Evolutionary conservation across 2,888 invertebrate species (phyloP).

Genomic region (Cerastis leucographa): DNA sequence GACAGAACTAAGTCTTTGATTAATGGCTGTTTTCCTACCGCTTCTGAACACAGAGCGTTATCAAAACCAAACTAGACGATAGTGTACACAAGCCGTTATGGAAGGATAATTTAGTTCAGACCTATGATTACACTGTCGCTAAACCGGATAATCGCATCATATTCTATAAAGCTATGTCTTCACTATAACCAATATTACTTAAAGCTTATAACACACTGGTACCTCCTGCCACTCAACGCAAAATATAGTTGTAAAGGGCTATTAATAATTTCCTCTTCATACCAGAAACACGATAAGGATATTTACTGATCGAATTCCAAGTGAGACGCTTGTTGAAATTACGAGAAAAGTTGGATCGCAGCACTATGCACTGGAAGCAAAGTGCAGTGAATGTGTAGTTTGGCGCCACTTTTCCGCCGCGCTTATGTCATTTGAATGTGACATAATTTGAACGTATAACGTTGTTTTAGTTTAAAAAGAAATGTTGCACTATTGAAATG

Average conservation of each 20-base stretch:
- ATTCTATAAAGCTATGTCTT: slow-evolving; percentile 72
- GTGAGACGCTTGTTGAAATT: slow-evolving; percentile 57
- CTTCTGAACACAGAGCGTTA: slow-evolving; percentile 60
- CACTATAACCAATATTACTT: slow-evolving; percentile 75
- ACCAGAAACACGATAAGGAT: slow-evolving; percentile 71
- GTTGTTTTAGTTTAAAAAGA: slow-evolving; percentile 37
- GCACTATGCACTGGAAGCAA: slow-evolving; percentile 30
- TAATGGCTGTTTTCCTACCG: slow-evolving; percentile 43
- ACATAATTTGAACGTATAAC: slow-evolving; percentile 49
- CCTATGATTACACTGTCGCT: slow-evolving; percentile 65
- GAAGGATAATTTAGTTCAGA: slow-evolving; percentile 62
- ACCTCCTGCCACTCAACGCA: slow-evolving; percentile 68
- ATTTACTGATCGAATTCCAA: slow-evolving; percentile 72
- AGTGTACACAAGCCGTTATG: slow-evolving; percentile 43
- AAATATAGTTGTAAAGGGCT: slow-evolving; percentile 72
- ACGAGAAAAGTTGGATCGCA: slow-evolving; percentile 61
- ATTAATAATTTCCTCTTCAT: slow-evolving; percentile 71
- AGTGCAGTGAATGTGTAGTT: slow-evolving; percentile 51
- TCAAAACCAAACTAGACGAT: slow-evolving; percentile 35
- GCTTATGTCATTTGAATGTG: slow-evolving; percentile 58
- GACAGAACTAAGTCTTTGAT: slow-evolving; percentile 37
- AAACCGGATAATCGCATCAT: slow-evolving; percentile 74
- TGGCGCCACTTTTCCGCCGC: slow-evolving; percentile 49
- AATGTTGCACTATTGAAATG: slow-evolving; percentile 27
- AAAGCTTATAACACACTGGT: slow-evolving; percentile 58